Base-by-base conservation (phyloP, 2,113 vertebrate genomes). In the Xenotilapia longispinis region DNA sequence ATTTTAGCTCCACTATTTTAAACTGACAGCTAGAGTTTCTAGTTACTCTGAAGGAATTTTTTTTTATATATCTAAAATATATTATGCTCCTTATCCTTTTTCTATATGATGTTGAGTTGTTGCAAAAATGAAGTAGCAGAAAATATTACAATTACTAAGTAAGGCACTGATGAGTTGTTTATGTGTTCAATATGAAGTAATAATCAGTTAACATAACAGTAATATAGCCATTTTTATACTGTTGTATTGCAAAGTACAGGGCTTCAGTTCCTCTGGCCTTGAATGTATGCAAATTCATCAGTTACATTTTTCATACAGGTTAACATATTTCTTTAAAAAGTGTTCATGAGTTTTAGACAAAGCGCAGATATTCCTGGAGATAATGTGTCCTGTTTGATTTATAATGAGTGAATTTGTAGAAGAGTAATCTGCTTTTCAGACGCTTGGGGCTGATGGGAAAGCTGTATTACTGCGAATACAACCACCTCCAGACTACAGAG, bases 341-440 rank as follows among this genome's bases (percentile, higher is more conserved):
- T 17, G 38, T 63, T 86, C 75, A 45, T 19, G 42, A 81, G 45
- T 53, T 85, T 31, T 68, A 85, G 73, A 89, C 78, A 81, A 63
- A 45, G 40, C 21, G 19, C 21, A 38, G 84, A 86, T 93, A 86
- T 87, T 93, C 81, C 88, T 85, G 17, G 23, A 93, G 73, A 88
- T 90, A 83, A 91, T 40, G 83, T 83, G 81, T 80, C 60, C 79
- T 38, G 55, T 90, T 91, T 92, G 91, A 93, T 95, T 94, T 92
- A 92, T 93, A 93, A 93, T 89, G 87, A 94, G 70, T 83, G 89
- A 90, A 87, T 92, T 82, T 94, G 78, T 91, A 78, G 84, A 78
- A 84, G 84, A 84, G 84, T 92, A 94, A 94, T 96, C 87, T 92
- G 87, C 87, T 94, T 93, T 89, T 85, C 85, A 91, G 84, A 82